Conservation (phyloP, 2,113 vertebrate species). For the Trogon melanurus region DNA sequence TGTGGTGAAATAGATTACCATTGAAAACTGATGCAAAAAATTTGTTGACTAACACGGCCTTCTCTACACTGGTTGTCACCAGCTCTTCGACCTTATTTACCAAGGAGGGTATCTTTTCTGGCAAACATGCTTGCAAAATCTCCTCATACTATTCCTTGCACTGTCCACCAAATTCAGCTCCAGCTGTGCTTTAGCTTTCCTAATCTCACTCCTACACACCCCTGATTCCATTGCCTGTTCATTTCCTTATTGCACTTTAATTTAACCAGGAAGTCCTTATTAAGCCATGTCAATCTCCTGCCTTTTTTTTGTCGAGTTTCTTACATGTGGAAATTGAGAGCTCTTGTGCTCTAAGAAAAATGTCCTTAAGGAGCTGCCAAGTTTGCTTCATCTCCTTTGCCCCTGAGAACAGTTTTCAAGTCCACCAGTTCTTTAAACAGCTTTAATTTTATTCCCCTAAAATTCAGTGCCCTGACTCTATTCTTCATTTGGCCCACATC, state of each 20-base stretch:
- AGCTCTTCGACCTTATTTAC: neutral
- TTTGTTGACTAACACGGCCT: fast-evolving
- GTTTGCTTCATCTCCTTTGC: neutral
- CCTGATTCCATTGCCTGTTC: too few species aligned
- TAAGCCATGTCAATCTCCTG: neutral
- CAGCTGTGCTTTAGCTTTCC: neutral
- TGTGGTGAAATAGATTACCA: fast-evolving
- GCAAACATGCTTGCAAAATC: neutral
- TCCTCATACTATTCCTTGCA: neutral
- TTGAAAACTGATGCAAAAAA: neutral
- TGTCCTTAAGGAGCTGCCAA: neutral
- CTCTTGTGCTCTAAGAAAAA: neutral
- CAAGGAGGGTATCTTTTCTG: neutral
- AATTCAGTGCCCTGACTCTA: neutral
- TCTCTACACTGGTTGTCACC: fast-evolving
- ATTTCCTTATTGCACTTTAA: neutral
- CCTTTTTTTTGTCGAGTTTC: neutral
- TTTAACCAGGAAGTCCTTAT: neutral
- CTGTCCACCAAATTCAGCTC: neutral
- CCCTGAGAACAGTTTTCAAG: neutral
- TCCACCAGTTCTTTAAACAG: neutral
- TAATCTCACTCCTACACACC: neutral
- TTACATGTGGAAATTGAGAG: neutral
- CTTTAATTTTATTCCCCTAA: fast-evolving
- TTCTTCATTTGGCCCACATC: neutral